These are phyloP conservation scores for Leptopterna dolabrata DNA, from an alignment of 2,888 invertebrate species.

Conservation along the genomic window DNA sequence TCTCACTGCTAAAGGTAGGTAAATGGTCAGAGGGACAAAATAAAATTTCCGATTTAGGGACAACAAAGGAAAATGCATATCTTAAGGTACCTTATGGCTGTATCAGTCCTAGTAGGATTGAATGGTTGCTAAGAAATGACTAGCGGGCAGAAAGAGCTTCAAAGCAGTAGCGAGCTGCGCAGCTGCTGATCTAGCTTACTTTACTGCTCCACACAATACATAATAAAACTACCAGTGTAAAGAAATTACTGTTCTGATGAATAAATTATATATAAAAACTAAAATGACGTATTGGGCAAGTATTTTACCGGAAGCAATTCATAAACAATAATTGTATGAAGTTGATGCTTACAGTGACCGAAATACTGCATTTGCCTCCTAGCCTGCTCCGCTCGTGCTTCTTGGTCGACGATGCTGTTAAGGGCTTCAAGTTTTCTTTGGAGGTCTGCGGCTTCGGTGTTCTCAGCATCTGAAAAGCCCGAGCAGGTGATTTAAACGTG, in stretches of 20 bases:
- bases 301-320: background rate
- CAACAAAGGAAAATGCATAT: background rate
- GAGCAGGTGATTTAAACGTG: background rate
- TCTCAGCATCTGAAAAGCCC: slow-evolving; percentile 78
- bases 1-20: background rate
- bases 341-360: slow-evolving; percentile 79
- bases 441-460: slow-evolving; percentile 86
- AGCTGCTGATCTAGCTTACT: slow-evolving; percentile 31
- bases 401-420: slow-evolving; percentile 91
- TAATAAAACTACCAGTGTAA: background rate
- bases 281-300: background rate
- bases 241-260: background rate
- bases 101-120: too few species aligned
- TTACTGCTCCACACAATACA: slow-evolving; percentile 29
- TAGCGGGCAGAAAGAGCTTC: background rate
- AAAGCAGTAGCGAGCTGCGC: slow-evolving; percentile 45
- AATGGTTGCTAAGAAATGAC: too few species aligned
- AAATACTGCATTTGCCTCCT: slow-evolving; percentile 82
- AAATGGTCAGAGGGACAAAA: background rate
- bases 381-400: slow-evolving; percentile 80
- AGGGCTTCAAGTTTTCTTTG: slow-evolving; percentile 91
- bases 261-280: background rate
- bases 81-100: too few species aligned
- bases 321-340: too few species aligned
- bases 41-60: background rate